Evolutionary conservation across 2,113 vertebrate species (phyloP).

Genomic region (Hyperopisus bebe): DNA sequence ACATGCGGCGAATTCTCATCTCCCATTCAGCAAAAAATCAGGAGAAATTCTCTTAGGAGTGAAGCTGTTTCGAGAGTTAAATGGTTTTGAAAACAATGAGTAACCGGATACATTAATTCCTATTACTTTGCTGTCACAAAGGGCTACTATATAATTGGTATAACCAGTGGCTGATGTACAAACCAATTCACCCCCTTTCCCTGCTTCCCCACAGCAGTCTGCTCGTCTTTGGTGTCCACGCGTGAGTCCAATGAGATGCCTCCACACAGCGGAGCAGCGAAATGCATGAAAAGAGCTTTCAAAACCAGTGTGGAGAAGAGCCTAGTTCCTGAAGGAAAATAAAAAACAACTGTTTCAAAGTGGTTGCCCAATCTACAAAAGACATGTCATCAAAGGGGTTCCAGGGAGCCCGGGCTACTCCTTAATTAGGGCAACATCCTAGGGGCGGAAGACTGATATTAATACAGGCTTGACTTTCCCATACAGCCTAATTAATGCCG

Average conservation of each 20-base stretch:
- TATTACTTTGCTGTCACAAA: background rate
- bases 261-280: constrained; percentile 57
- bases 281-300: constrained; percentile 38
- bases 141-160: background rate
- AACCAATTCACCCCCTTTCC: constrained; percentile 17
- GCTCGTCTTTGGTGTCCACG: background rate
- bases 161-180: constrained; percentile 23
- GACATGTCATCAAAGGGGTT: background rate
- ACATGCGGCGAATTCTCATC: background rate
- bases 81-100: constrained; percentile 1
- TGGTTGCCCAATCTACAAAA: background rate
- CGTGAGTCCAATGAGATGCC: background rate
- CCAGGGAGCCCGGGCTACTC: background rate
- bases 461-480: background rate
- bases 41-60: background rate
- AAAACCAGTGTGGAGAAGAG: background rate
- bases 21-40: background rate
- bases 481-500: background rate
- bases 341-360: background rate
- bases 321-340: background rate
- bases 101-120: background rate
- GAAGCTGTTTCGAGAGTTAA: background rate
- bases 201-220: background rate
- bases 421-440: background rate
- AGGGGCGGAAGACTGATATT: background rate